Evolutionary conservation across 2,888 invertebrate species (phyloP).

Genomic region (Eledone cirrhosa): DNA sequence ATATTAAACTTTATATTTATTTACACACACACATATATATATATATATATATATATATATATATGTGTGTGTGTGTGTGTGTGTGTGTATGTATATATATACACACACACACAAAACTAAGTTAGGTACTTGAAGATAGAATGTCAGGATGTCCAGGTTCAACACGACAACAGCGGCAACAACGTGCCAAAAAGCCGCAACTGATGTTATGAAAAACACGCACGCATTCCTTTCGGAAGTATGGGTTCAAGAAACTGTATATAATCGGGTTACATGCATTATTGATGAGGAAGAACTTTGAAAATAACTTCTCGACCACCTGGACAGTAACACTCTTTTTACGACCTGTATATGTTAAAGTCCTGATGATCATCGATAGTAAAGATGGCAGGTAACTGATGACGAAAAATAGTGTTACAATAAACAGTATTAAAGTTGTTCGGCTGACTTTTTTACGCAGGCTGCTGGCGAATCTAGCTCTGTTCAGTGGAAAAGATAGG

Average conservation of each 20-base stretch:
- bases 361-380: conserved; percentile 39
- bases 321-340: conserved; percentile 27
- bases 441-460: conserved; percentile 37
- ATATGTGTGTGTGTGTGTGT: background rate
- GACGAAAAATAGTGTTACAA: conserved; percentile 45
- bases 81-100: too few relatives aligned
- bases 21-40: too few relatives aligned
- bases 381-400: conserved; percentile 42
- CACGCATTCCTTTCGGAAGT: conserved; percentile 36
- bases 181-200: background rate
- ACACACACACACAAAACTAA: too few relatives aligned
- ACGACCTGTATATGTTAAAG: conserved; percentile 34
- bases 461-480: conserved; percentile 34
- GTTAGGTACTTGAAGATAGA: background rate
- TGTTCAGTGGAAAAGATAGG: background rate
- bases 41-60: conserved; percentile 8
- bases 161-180: background rate
- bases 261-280: conserved; percentile 48
- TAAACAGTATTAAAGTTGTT: conserved; percentile 43
- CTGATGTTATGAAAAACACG: background rate
- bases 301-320: conserved; percentile 40
- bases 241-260: conserved; percentile 46
- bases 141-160: background rate
- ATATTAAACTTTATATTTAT: too few relatives aligned
- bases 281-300: conserved; percentile 45